Percentiles rank a stretch among this genome's conserved stretches.
phyloP scores from a whole-genome alignment of 2,113 vertebrate genomes.

The Gymnogyps californianus region DNA sequence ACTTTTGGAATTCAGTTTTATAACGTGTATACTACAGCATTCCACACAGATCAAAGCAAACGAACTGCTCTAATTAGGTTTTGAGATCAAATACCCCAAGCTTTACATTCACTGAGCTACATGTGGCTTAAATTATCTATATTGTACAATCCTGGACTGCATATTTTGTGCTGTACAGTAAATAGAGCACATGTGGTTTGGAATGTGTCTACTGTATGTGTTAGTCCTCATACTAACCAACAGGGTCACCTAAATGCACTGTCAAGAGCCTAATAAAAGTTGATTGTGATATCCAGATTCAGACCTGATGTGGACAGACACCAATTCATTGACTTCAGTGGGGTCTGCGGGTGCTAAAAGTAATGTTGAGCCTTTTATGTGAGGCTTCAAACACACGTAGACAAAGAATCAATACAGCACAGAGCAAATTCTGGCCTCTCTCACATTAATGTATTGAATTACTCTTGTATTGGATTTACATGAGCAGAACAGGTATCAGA shows the following conservation, averaged over 20 bases:
- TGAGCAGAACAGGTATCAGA: not conserved
- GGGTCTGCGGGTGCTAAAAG: not conserved
- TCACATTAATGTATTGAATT: not conserved
- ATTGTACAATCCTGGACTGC: not conserved
- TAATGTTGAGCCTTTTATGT: not conserved
- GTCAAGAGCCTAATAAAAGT: constrained; percentile 11
- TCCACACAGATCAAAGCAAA: constrained; percentile 53
- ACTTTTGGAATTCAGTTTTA: constrained; percentile 35
- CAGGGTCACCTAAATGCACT: not conserved
- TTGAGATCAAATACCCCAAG: constrained; percentile 21
- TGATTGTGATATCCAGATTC: not conserved
- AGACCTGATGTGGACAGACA: not conserved
- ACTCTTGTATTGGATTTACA: not conserved
- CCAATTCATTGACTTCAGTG: not conserved
- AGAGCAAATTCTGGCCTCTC: not conserved
- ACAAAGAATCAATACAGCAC: not conserved
- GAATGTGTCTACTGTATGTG: not conserved
- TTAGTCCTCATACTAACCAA: not conserved
- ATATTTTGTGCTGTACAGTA: not conserved
- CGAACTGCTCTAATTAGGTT: constrained; percentile 23
- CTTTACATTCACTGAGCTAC: constrained; percentile 5
- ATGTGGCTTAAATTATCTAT: constrained; percentile 21
- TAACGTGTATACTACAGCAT: constrained; percentile 10
- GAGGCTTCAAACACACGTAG: not conserved
- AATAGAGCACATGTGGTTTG: not conserved